Conservation (phyloP, 2,113 vertebrate species). For the Sardina pilchardus region DNA sequence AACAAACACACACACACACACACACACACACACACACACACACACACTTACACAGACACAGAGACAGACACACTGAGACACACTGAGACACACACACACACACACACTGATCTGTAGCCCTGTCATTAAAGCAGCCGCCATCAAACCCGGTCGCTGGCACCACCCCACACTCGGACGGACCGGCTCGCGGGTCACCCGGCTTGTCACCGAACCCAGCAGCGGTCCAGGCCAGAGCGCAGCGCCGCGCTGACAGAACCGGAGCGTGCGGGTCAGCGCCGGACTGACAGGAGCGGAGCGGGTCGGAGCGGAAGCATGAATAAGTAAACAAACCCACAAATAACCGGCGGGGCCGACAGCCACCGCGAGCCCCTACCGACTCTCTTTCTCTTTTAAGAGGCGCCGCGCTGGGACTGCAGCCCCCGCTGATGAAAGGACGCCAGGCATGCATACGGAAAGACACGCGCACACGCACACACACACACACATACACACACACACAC, state of each 20-base stretch:
- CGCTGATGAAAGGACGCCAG: background rate
- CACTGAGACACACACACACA: background rate
- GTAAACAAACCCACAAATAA: slow-evolving; percentile 4
- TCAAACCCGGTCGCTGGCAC: background rate
- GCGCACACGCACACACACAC: slow-evolving; percentile 1
- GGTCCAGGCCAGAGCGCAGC: background rate
- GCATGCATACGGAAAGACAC: background rate
- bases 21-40: slow-evolving; percentile 14
- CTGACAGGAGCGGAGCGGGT: background rate
- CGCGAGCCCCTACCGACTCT: background rate
- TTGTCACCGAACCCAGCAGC: background rate
- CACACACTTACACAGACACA: background rate
- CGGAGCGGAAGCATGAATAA: background rate
- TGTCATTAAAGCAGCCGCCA: background rate
- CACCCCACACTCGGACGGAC: background rate
- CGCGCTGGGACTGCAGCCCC: background rate
- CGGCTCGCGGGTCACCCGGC: background rate
- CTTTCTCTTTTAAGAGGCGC: background rate
- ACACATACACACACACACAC: too few species aligned
- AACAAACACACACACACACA: slow-evolving; percentile 18
- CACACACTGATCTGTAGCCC: background rate
- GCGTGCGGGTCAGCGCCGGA: background rate
- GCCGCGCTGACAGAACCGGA: background rate
- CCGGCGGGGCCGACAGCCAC: background rate
- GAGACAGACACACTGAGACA: background rate